Conservation (phyloP, 2,113 vertebrate species). For the Etheostoma spectabile region DNA sequence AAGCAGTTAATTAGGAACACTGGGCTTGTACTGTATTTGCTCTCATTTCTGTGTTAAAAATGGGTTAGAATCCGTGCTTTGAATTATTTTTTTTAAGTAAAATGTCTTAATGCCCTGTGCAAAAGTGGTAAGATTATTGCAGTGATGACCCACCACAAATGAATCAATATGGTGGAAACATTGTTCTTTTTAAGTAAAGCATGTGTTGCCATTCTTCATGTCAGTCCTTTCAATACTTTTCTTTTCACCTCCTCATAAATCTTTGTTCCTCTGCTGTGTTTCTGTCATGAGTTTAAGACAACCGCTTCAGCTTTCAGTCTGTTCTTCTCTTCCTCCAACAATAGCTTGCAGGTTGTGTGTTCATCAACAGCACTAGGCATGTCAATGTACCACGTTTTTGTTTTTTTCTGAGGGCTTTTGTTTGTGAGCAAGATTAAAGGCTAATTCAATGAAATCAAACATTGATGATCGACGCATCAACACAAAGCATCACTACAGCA, state of each 20-base stretch:
- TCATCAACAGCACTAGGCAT: slow-evolving; percentile 27
- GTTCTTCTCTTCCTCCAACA: slow-evolving; percentile 36
- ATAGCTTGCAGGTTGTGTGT: slow-evolving; percentile 42
- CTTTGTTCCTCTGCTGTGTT: slow-evolving; percentile 19
- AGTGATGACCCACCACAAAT: slow-evolving; percentile 26
- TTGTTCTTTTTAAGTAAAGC: slow-evolving; percentile 19
- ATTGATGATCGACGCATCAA: slow-evolving; percentile 14
- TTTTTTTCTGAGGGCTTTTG: slow-evolving; percentile 21
- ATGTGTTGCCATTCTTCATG: slow-evolving; percentile 17
- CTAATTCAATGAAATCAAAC: slow-evolving; percentile 41
- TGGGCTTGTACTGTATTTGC: not conserved
- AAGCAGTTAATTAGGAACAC: slow-evolving; percentile 43
- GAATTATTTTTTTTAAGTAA: not conserved
- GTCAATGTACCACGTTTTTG: slow-evolving; percentile 9
- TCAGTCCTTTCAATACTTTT: slow-evolving; percentile 26
- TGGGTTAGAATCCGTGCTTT: not conserved
- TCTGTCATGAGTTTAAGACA: slow-evolving; percentile 45
- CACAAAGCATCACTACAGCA: slow-evolving; percentile 11
- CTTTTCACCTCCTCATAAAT: slow-evolving; percentile 44
- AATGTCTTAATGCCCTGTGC: not conserved
- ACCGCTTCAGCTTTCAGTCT: slow-evolving; percentile 24
- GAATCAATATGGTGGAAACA: slow-evolving; percentile 12
- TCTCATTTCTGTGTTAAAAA: not conserved
- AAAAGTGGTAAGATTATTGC: not conserved
- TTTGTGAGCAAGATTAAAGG: slow-evolving; percentile 50